Percentiles rank a stretch among this genome's conserved stretches.
phyloP scores from a whole-genome alignment of 2,113 vertebrate genomes.

The Aegithalos caudatus region DNA sequence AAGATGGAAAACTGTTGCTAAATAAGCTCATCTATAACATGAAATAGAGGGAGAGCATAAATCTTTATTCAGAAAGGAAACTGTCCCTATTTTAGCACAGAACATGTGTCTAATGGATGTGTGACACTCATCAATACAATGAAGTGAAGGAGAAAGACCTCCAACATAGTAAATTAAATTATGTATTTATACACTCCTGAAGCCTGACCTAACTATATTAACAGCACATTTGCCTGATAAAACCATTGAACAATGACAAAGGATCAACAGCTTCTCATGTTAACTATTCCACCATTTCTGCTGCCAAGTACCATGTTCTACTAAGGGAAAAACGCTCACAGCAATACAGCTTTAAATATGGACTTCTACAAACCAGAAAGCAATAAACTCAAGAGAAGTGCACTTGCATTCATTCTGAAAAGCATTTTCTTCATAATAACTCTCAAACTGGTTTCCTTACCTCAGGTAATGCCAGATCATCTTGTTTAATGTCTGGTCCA shows the following conservation, averaged over 20 bases:
- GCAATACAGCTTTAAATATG: neutral
- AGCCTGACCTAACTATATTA: neutral
- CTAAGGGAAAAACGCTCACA: neutral
- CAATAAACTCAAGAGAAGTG: neutral
- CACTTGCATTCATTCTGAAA: neutral
- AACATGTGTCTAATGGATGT: accelerated
- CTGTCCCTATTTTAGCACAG: neutral
- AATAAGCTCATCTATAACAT: neutral
- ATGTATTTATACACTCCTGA: neutral
- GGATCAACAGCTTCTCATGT: neutral
- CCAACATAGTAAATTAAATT: neutral
- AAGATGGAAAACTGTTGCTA: neutral
- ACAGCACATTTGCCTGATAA: neutral
- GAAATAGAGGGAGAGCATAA: neutral
- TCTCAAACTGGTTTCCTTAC: slow-evolving; percentile 65
- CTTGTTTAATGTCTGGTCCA: slow-evolving; percentile 81
- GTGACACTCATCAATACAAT: neutral
- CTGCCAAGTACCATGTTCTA: neutral
- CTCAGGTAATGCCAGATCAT: slow-evolving; percentile 84
- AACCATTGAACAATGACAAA: neutral
- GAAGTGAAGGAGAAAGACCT: neutral
- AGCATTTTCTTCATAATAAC: neutral
- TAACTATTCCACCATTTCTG: neutral
- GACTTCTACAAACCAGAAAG: neutral
- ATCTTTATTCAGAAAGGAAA: neutral